These are phyloP conservation scores for Parnassius mnemosyne DNA, from an alignment of 2,888 invertebrate genomes.

Conservation along the genomic window DNA sequence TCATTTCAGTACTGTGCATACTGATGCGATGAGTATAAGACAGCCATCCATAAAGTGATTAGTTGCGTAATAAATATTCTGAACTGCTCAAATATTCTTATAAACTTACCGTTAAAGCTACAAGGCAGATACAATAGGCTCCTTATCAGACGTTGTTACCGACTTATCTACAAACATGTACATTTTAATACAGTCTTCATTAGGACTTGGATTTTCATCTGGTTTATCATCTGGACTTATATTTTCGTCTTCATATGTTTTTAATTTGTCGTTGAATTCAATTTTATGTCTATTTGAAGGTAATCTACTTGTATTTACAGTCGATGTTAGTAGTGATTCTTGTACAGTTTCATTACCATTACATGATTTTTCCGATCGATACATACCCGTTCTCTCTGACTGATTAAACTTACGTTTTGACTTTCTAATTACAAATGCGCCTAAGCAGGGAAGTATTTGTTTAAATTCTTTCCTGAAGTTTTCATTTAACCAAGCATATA, in stretches of 20 bases:
- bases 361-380: slow-evolving; percentile 71
- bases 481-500: slow-evolving; percentile 97
- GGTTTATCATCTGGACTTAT: slow-evolving; percentile 74
- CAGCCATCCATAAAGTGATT: too few species aligned
- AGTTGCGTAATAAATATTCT: too few species aligned
- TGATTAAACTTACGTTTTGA: slow-evolving; percentile 64
- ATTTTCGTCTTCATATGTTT: slow-evolving; percentile 58
- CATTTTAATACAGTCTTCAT: slow-evolving; percentile 74
- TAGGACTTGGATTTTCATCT: slow-evolving; percentile 64
- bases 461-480: slow-evolving; percentile 95
- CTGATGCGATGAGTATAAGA: too few species aligned
- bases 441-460: slow-evolving; percentile 85
- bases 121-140: slow-evolving; percentile 71
- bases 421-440: slow-evolving; percentile 66
- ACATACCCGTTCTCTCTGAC: slow-evolving; percentile 71
- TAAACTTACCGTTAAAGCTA: slow-evolving; percentile 58
- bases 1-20: too few species aligned
- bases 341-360: slow-evolving; percentile 75
- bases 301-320: slow-evolving; percentile 55
- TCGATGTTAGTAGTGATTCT: slow-evolving; percentile 69
- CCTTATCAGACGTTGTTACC: slow-evolving; percentile 65
- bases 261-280: slow-evolving; percentile 62
- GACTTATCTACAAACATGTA: slow-evolving; percentile 75
- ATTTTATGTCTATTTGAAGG: slow-evolving; percentile 72
- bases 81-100: too few species aligned